Conservation (phyloP, 2,797 vertebrate species). For the Triplophysa yarkandensis region DNA sequence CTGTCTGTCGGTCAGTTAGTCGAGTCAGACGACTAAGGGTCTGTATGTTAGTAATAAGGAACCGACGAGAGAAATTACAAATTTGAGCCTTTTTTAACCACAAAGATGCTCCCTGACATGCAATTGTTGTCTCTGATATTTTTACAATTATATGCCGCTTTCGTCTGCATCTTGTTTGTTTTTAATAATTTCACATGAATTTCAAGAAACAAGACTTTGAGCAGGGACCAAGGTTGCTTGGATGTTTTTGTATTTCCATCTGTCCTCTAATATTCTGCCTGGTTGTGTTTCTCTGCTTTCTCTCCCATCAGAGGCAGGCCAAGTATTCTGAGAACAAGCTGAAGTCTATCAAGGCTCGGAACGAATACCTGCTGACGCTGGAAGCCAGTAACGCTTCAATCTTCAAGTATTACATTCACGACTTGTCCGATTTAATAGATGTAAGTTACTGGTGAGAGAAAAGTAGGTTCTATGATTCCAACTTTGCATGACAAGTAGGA, state of each 20-base stretch:
- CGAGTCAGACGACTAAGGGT: slow-evolving; percentile 55
- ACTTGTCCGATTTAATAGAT: slow-evolving; percentile 96
- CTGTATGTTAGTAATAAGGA: slow-evolving; percentile 38
- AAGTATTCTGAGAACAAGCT: slow-evolving; percentile 99
- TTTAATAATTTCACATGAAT: slow-evolving; percentile 48
- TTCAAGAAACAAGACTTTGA: slow-evolving; percentile 17
- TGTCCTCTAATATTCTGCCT: slow-evolving; percentile 33
- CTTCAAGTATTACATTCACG: slow-evolving; percentile 99
- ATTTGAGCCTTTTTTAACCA: slow-evolving; percentile 21
- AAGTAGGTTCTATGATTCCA: slow-evolving; percentile 2
- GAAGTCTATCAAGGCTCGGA: slow-evolving; percentile 97
- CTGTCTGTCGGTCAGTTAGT: slow-evolving; percentile 56
- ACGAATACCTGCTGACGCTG: slow-evolving; percentile 96
- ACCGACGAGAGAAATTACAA: slow-evolving; percentile 32
- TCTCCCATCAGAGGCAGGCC: slow-evolving; percentile 85
- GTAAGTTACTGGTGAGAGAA: slow-evolving; percentile 80
- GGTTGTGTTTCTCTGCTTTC: slow-evolving; percentile 5
- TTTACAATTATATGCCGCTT: slow-evolving; percentile 5
- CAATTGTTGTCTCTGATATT: slow-evolving; percentile 15
- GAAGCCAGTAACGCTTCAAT: slow-evolving; percentile 96
- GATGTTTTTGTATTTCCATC: slow-evolving; percentile 51
- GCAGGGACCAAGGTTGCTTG: slow-evolving; percentile 58
- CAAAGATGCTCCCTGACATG: slow-evolving; percentile 1
- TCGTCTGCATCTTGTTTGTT: no score
- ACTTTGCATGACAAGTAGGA: slow-evolving; percentile 35